Evolutionary conservation across 1,140 invertebrate genomes (phyloP), one percentile per base, ranked within the genome.

Genomic region (Heterodera carotae): DNA sequence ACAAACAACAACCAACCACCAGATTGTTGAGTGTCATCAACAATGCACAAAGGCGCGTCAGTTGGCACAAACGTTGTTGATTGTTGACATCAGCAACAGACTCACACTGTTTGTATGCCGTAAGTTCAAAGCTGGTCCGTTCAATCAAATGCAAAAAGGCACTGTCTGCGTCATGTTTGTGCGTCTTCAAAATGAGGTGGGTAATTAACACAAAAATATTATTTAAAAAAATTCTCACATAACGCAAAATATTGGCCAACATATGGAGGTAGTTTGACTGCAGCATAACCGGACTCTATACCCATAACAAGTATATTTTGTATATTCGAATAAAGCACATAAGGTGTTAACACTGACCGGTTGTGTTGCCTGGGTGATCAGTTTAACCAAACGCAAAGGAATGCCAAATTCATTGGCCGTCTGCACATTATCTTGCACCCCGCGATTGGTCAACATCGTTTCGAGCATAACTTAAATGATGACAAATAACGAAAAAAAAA

Each of bases 241-340:
- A 69, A 25, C 81, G 83, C 33, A 84, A 15, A 33, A 82, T 82
- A 34, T 81, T 82, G 33, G 81, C 67, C 56, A 82, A 53, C 53
- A 56, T 67, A 10, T 78, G 70, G 12, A 82, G 77, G 53, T 79
- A 82, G 62, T 53, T 84, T 10, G 82, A 82, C 34, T 84, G 67
- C 4, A 59, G 43, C 29, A 81, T 62, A n/a, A 60, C 64, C n/a
- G 79, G 81, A 53, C 59, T 74, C 31, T 56, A 18, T 22, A 56
- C 12, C 7, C 7, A 39, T 10, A 43, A 1, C 0, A 43, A 43
- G 7, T 7, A 43, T 43, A 10, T 43, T 39, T 4, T 43, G 15
- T 5, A 43, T 10, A 43, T 10, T 43, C 7, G 15, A 43, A 10
- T 43, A 12, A 43, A 43, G n/a, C n/a, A n/a, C n/a, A n/a, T n/a